Evolutionary conservation across 2,113 vertebrate species (phyloP), one percentile per base, ranked within the genome.

Genomic region (Mormoops blainvillei): DNA sequence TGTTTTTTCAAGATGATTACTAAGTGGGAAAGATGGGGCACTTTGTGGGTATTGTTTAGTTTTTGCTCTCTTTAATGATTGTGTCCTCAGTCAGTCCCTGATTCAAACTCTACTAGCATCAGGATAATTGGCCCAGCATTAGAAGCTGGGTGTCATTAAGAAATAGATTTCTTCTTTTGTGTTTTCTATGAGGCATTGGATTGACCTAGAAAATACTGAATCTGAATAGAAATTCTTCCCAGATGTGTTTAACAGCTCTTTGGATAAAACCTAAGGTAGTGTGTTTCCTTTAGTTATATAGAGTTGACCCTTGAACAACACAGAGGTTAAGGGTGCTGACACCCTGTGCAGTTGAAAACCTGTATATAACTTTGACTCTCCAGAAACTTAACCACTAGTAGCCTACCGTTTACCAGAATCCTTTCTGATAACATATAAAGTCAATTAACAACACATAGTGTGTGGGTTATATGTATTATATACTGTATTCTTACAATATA

Each of bases 1-100:
- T 97, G 38, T 52, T 92, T 95, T 94, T 94, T 82, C 88, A 48
- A 91, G 50, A 58, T 22, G 43, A 91, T 85, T 71, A 73, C 68
- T 77, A 36, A 87, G 14, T 87, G 58, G 52, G 45, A 87, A 93
- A 87, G 50, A 70, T 68, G 20, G 9, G 24, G 61, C 43, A 14
- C 70, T 83, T 89, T n/a, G 86, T 45, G 86, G 11, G 7, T 97
- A 5, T 94, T 63, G 26, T 7, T 10, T 63, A 74, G 54, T 16
- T 85, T 94, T 94, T 91, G 33, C 67, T 61, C 19, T 43, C 20
- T 68, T 96, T 13, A 26, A 0, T 83, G 70, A 38, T 63, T 94
- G 71, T 94, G 18, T 87, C 43, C 18, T 19, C 76, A 48, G 56
- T 76, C n/a, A 86, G 0, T 88, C n/a, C 65, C 54, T 78, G 56